Percentiles rank a stretch among this genome's conserved stretches.
Conservation (phyloP, 2,888 invertebrate genomes). For the Tipula unca region DNA sequence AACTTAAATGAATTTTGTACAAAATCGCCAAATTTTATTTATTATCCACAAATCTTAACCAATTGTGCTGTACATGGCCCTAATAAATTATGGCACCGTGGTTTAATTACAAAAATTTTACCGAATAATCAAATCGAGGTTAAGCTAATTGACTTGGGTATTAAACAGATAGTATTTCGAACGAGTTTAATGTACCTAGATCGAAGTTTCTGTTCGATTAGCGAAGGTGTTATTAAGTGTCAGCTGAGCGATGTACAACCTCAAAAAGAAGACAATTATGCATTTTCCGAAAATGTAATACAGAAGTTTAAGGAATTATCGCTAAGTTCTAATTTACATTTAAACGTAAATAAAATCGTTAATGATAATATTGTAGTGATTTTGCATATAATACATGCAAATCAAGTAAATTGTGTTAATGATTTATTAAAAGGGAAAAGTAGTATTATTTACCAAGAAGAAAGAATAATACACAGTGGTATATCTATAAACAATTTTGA, state of each 20-base stretch:
- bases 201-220: constrained; percentile 43
- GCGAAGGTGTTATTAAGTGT: constrained; percentile 46
- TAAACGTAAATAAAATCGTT: background rate
- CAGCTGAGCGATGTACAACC: background rate
- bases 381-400: background rate
- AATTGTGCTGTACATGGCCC: constrained; percentile 31
- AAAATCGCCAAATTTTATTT: constrained; percentile 36
- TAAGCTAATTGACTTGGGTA: constrained; percentile 51
- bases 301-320: background rate
- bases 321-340: background rate
- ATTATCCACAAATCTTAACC: constrained; percentile 30
- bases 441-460: background rate
- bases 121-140: constrained; percentile 31
- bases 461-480: background rate
- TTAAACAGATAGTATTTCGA: constrained; percentile 45
- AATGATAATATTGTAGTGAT: background rate
- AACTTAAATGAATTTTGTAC: constrained; percentile 28
- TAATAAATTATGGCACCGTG: constrained; percentile 34
- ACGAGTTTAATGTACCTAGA: constrained; percentile 46
- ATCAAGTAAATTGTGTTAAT: background rate
- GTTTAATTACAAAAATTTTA: constrained; percentile 31
- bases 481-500: background rate
- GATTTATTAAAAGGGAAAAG: background rate
- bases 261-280: background rate
- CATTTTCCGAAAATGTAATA: background rate